Evolutionary conservation across 2,797 vertebrate species (phyloP).

Genomic region (Ptychobarbus kaznakovi): DNA sequence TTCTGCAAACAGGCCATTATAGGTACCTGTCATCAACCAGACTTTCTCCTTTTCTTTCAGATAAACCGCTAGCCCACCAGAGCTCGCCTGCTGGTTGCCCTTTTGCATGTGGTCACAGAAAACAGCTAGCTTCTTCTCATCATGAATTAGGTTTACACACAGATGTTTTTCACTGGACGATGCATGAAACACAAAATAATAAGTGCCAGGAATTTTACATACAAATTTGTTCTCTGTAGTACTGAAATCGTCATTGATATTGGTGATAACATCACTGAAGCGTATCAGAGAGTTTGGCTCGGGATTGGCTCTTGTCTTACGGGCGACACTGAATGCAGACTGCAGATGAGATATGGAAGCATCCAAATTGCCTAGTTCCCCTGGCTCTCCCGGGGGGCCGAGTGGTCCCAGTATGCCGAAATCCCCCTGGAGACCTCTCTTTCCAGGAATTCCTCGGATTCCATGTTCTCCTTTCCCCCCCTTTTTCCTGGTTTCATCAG

Average conservation of each 20-base stretch:
- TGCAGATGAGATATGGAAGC: conserved; percentile 70
- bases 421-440: conserved; percentile 72
- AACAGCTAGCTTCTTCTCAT: conserved; percentile 51
- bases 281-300: conserved; percentile 55
- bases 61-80: conserved; percentile 74
- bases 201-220: conserved; percentile 77
- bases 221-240: conserved; percentile 76
- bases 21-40: conserved; percentile 78
- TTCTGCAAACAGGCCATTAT: conserved; percentile 80
- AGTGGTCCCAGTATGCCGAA: conserved; percentile 63
- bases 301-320: conserved; percentile 67
- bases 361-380: conserved; percentile 66
- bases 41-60: conserved; percentile 68
- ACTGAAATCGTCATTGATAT: conserved; percentile 74
- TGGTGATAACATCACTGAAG: conserved; percentile 75
- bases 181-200: conserved; percentile 81
- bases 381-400: conserved; percentile 63
- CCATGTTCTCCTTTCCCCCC: conserved; percentile 76
- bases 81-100: conserved; percentile 75
- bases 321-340: conserved; percentile 79
- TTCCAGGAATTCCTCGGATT: conserved; percentile 70
- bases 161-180: conserved; percentile 73
- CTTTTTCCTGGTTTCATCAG: conserved; percentile 60
- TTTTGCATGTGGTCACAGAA: conserved; percentile 81
- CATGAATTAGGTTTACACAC: conserved; percentile 70